Evolutionary conservation across 2,888 invertebrate species (phyloP).

Genomic region (Ptycholaimellus sp.): DNA sequence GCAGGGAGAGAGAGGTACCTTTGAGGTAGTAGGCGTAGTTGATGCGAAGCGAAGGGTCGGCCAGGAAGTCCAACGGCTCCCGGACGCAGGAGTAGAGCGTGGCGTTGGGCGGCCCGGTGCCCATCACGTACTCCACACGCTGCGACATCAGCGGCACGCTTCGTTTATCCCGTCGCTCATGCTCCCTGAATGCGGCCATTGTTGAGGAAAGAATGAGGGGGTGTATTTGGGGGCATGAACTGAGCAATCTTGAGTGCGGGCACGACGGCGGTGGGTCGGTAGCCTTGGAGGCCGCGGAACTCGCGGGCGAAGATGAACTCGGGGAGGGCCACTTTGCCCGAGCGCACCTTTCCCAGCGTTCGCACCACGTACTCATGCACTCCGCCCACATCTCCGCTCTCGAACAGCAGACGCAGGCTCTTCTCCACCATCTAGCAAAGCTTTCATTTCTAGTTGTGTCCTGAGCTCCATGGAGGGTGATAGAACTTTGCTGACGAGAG

Average conservation of each 20-base stretch:
- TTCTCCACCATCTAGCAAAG: conserved; percentile 5
- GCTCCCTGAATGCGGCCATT: conserved; percentile 11
- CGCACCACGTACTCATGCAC: conserved; percentile 52
- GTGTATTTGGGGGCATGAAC: conserved; percentile 37
- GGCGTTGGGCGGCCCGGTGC: conserved; percentile 58
- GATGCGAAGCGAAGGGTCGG: conserved; percentile 44
- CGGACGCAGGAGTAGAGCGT: conserved; percentile 59
- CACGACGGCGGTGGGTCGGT: conserved; percentile 63
- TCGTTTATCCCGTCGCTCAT: conserved; percentile 40
- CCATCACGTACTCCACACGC: conserved; percentile 66
- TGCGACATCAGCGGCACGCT: conserved; percentile 56
- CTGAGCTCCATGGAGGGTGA: no score
- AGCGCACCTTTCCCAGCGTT: conserved; percentile 48
- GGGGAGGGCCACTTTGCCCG: conserved; percentile 48
- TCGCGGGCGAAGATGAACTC: conserved; percentile 82
- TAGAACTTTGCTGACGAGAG: conserved; percentile 75
- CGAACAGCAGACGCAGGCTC: conserved; percentile 1
- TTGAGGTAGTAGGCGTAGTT: conserved; percentile 75
- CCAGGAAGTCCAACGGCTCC: conserved; percentile 48
- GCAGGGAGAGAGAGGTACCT: no score
- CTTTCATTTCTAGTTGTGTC: no score
- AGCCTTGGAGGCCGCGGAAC: conserved; percentile 60
- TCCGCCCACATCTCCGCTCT: conserved; percentile 46
- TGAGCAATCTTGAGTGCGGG: conserved; percentile 73
- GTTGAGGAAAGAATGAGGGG: no score